Evolutionary conservation across 1,140 invertebrate genomes (phyloP).

Genomic region (Steinernema khuongi): DNA sequence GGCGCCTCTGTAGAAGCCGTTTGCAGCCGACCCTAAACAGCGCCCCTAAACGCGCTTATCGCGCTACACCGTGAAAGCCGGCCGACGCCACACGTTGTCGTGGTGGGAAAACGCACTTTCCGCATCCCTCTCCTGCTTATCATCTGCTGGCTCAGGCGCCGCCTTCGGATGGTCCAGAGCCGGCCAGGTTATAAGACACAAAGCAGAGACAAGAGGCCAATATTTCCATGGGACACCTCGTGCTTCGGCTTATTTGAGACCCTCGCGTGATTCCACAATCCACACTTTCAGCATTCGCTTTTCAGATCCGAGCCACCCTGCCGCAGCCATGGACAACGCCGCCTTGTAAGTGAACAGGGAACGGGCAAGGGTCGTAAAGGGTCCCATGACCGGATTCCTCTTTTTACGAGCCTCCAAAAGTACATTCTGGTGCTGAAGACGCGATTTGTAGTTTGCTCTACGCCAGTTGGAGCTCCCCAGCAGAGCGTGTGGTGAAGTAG

Average conservation of each 20-base stretch:
- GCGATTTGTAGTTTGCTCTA: not conserved
- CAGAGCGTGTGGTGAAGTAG: too few species aligned
- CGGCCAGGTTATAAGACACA: not conserved
- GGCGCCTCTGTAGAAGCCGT: not conserved
- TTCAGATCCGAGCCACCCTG: too few species aligned
- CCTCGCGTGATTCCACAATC: too few species aligned
- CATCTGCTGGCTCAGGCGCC: not conserved
- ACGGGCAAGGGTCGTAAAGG: constrained; percentile 5
- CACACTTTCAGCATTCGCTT: constrained; percentile 21
- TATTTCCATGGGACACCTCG: too few species aligned
- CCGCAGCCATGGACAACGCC: not conserved
- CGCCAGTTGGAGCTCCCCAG: too few species aligned
- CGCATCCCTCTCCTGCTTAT: not conserved
- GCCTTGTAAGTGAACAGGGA: not conserved
- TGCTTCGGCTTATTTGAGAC: too few species aligned
- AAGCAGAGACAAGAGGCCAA: not conserved
- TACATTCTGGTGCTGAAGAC: not conserved
- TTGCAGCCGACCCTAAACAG: not conserved
- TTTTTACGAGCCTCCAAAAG: not conserved
- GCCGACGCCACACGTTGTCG: not conserved
- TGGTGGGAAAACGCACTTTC: not conserved
- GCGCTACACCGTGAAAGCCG: not conserved
- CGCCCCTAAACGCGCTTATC: not conserved
- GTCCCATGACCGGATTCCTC: not conserved
- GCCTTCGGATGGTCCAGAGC: constrained; percentile 9